Base-by-base conservation (phyloP, 2,888 invertebrate species). In the Pegoplata infirma region DNA sequence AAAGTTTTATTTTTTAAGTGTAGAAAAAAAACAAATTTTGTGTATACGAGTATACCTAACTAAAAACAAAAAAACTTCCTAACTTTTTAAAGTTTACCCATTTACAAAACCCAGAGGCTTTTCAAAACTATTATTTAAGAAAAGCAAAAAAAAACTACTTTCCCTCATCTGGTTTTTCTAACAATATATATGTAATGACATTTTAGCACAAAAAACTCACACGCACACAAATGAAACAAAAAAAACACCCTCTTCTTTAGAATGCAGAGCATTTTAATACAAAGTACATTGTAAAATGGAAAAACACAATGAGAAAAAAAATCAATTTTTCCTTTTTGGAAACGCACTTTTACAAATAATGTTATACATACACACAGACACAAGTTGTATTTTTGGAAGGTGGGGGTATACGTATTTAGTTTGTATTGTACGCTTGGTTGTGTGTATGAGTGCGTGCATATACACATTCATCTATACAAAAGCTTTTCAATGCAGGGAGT, bases 151-250 rank as follows among this genome's bases (percentile, higher is more conserved):
- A 19, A 36, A 32, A 47, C 32, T 40, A 36, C 61, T 17, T n/a
- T 49, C 16, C 47, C 16, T 32, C 12, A 16, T 8, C 47, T 47
- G 19, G 12, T 32, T 40, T 40, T 40, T 12, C 36, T 5, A n/a
- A n/a, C 6, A 36, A 12, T 12, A 12, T 12, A 58, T 28, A 23
- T 58, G 8, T 51, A 71, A 74, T 68, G 74, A 74, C 74, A 66
- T 79, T 79, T 78, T 79, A 75, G 75, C 79, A 79, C 79, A 75
- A 75, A 63, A 79, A 79, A 79, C 71, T 71, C 67, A 75, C 75
- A 79, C 71, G 79, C 79, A 79, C 58, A 51, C n/a, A 46, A 17
- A 63, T 44, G 53, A 46, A 61, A 66, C 59, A 55, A n/a, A 23
- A 55, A 12, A 32, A 66, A 72, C 72, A 73, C 67, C 61, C 59